Percentiles rank a stretch among this genome's conserved stretches.
Evolutionary conservation across 2,113 vertebrate species (phyloP).

Genomic region (Clupea harengus): DNA sequence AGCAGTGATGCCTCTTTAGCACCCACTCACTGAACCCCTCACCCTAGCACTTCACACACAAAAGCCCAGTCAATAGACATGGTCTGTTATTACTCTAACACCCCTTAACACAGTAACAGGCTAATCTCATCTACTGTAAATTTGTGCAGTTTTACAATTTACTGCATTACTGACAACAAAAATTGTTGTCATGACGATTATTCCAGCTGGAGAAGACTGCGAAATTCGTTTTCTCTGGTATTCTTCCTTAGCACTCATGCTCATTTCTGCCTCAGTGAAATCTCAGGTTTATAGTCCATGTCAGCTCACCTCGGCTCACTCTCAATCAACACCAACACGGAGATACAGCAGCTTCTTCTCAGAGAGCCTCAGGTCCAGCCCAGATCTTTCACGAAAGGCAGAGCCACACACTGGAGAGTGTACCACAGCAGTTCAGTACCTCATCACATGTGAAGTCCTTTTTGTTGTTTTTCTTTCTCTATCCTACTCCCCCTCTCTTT

Average conservation of each 20-base stretch:
- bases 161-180: background rate
- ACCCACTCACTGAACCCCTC: background rate
- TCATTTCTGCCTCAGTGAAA: background rate
- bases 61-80: too few relatives aligned
- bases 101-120: background rate
- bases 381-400: background rate
- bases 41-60: background rate
- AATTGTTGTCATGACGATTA: background rate
- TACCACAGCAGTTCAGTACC: background rate
- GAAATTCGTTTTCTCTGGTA: background rate
- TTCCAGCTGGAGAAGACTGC: background rate
- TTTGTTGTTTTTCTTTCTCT: background rate
- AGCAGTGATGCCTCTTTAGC: too few relatives aligned
- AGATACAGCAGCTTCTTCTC: background rate
- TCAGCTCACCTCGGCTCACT: background rate
- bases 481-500: background rate
- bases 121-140: background rate
- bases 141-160: background rate
- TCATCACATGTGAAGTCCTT: slow-evolving; percentile 10
- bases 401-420: background rate
- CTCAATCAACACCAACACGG: background rate
- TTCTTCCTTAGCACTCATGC: background rate
- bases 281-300: background rate
- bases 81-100: too few relatives aligned
- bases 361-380: background rate